Base-by-base conservation (phyloP, 2,888 invertebrate species). In the Steromphala cineraria region DNA sequence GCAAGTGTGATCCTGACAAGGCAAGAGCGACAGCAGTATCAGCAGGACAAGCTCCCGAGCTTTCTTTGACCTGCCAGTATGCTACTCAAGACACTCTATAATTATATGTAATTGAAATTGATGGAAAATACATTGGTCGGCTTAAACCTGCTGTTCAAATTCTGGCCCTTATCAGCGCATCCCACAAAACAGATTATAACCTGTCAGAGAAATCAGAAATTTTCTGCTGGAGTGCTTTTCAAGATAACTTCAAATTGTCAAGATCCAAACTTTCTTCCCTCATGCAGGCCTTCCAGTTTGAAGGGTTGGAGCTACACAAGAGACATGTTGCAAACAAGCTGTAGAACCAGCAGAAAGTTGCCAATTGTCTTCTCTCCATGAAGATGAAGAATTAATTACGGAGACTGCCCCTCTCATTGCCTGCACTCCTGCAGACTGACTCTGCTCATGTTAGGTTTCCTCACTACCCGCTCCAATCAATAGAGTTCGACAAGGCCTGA, bases 31-130 rank as follows among this genome's bases (percentile, higher is more conserved):
- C 46, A 46, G 46, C 4, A 46, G 7, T 5, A 46, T 46, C 46
- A 46, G 46, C 46, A 46, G 46, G 46, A 46, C 46, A 8, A 10
- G 46, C 46, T 21, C 62, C 21, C 28, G 24, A 62, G 24, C 62
- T 28, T 56, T 24, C 62, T 21, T 62, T 24, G 62, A 62, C 28
- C 28, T 28, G 24, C 62, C 28, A 62, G 28, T 15, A 28, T 28
- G 28, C n/a, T 62, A 13, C 62, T 62, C 24, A 62, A 62, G 62
- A 62, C 62, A 28, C 62, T 62, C 62, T 17, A 28, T 62, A 62
- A 62, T 62, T 62, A 62, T 28, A 24, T 24, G 62, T 62, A 62
- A 62, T 62, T 62, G 62, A 62, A 62, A 62, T 62, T 62, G 62
- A 62, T 62, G 62, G 62, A 28, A 28, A 62, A 62, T 62, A 62